Percentiles rank a stretch among this genome's conserved stretches.
These are phyloP conservation scores for Calameuta idolon DNA, from an alignment of 2,888 invertebrate species.

Conservation along the genomic window DNA sequence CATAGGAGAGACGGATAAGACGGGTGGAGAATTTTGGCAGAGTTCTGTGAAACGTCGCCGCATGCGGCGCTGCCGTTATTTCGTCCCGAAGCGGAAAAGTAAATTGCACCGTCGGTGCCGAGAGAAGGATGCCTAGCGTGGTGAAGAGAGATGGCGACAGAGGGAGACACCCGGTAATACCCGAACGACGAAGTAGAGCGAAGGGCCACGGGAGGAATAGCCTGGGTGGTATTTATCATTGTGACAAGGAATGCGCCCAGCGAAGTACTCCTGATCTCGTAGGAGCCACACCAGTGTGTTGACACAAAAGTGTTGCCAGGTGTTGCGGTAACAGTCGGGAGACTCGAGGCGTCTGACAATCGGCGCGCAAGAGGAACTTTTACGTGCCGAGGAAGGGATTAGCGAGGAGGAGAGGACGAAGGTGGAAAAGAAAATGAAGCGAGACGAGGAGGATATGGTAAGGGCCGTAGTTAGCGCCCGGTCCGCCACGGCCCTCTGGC, in stretches of 20 bases:
- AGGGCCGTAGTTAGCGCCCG: slow-evolving; percentile 58
- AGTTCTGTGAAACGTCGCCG: not conserved
- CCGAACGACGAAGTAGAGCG: slow-evolving; percentile 4
- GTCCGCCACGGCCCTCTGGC: slow-evolving; percentile 52
- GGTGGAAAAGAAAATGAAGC: slow-evolving; percentile 51
- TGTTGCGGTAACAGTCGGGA: not conserved
- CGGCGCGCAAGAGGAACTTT: not conserved
- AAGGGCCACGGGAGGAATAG: slow-evolving; percentile 8
- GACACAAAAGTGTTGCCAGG: slow-evolving; percentile 5
- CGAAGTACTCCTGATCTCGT: not conserved
- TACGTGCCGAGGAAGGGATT: not conserved
- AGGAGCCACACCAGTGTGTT: not conserved
- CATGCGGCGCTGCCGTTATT: not conserved
- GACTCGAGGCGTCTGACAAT: slow-evolving; percentile 20
- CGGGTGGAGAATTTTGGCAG: not conserved
- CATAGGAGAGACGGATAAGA: not conserved
- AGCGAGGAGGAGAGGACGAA: not conserved
- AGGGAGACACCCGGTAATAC: not conserved
- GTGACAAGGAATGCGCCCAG: slow-evolving; percentile 1
- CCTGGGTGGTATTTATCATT: slow-evolving; percentile 9
- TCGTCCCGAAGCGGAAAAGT: not conserved
- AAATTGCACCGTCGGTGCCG: not conserved
- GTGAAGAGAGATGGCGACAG: not conserved
- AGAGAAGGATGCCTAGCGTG: not conserved
- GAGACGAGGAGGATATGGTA: slow-evolving; percentile 34